Evolutionary conservation across 2,113 vertebrate species (phyloP), one percentile per base, ranked within the genome.

Genomic region (Scomber scombrus): DNA sequence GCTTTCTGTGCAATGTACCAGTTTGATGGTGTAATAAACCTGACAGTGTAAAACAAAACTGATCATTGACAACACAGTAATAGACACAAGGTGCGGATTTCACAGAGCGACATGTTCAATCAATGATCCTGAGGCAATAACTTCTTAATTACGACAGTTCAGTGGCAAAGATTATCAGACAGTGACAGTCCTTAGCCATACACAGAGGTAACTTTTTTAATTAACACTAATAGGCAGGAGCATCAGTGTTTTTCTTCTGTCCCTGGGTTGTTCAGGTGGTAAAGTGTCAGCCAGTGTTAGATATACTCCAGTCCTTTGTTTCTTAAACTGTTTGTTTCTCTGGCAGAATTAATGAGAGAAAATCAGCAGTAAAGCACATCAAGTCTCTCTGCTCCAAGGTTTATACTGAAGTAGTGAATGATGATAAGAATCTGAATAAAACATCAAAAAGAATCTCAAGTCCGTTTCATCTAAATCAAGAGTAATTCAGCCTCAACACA

Each of bases 11-110:
- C 68, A 18, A 7, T 26, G 21, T 31, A 14, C 10, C 58, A 12
- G 62, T 50, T 84, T 81, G 19, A 67, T 63, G 52, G 11, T 0
- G 21, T 49, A 15, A n/a, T 64, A 47, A 58, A 47, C n/a, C 34
- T 21, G 45, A 21, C 10, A 40, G 54, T 21, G 50, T 52, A 11
- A 49, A 78, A 40, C 58, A n/a, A 55, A 57, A 14, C 11, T 18
- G 63, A 85, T 85, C 75, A 67, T 81, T 81, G 65, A 5, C 23
- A 67, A 83, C 21, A 29, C 8, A 55, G 64, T 89, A 82, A 67
- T 1, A 68, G 50, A 73, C 71, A 15, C n/a, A 18, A 0, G 76
- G 65, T 14, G 63, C 61, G 65, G 64, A 55, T 82, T 78, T 80
- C 31, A 23, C 45, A 71, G 52, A 67, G 46, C 67, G 45, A 47